Percentiles rank a stretch among this genome's conserved stretches.
Conservation (phyloP, 2,797 vertebrate species). For the Chaunax sp. region DNA sequence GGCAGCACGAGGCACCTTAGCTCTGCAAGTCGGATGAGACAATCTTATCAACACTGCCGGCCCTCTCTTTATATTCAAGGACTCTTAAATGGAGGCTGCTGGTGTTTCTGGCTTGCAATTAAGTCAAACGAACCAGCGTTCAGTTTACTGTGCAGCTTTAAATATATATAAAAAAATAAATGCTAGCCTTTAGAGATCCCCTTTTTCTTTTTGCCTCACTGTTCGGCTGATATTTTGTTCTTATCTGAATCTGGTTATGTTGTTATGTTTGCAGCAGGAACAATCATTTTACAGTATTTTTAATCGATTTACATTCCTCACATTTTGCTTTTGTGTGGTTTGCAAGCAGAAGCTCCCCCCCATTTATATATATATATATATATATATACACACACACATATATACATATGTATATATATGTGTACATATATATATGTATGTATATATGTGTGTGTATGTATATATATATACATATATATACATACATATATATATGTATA, state of each 20-base stretch:
- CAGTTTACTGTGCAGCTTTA: conserved; percentile 55
- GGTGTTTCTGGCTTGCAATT: conserved; percentile 70
- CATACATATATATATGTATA: too few species aligned
- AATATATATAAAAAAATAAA: conserved; percentile 44
- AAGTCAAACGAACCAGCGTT: conserved; percentile 72
- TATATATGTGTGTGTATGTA: too few species aligned
- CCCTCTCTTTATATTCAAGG: conserved; percentile 76
- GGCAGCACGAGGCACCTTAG: conserved; percentile 64
- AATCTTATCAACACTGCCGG: conserved; percentile 76
- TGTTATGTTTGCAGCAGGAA: conserved; percentile 24
- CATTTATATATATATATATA: too few species aligned
- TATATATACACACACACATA: too few species aligned
- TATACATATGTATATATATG: too few species aligned
- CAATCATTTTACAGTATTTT: conserved; percentile 26
- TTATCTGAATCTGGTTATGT: conserved; percentile 40
- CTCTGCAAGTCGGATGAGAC: conserved; percentile 76
- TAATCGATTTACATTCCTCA: conserved; percentile 24
- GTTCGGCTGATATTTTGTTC: conserved; percentile 12
- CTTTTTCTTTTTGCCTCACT: neutral
- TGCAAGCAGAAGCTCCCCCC: conserved; percentile 15
- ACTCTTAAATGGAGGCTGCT: conserved; percentile 73
- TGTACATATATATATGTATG: too few species aligned
- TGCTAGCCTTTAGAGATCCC: conserved; percentile 25
- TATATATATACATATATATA: too few species aligned
- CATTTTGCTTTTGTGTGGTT: conserved; percentile 31